phyloP scores from a whole-genome alignment of 2,888 invertebrate genomes.

The Lasius fuliginosus region DNA sequence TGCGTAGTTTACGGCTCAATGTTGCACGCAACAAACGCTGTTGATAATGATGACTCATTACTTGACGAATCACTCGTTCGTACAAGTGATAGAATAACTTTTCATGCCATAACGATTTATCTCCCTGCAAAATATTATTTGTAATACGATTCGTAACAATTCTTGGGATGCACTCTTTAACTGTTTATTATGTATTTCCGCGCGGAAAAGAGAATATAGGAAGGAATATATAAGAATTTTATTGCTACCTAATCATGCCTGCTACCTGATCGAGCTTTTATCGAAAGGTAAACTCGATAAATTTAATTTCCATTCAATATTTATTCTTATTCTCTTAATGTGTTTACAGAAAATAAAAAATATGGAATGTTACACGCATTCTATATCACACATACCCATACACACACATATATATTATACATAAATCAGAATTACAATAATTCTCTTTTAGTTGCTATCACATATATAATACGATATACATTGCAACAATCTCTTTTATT shows the following conservation, averaged over 20 bases:
- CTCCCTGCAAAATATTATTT: conserved; percentile 76
- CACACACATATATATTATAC: background rate
- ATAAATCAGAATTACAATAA: conserved; percentile 60
- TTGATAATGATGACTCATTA: conserved; percentile 74
- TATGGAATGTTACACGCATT: conserved; percentile 65
- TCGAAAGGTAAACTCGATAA: conserved; percentile 10
- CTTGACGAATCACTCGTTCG: conserved; percentile 28
- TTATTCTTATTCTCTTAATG: conserved; percentile 43
- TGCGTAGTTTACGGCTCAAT: conserved; percentile 91
- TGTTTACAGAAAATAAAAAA: conserved; percentile 60
- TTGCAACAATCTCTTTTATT: conserved; percentile 65
- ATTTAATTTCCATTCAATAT: conserved; percentile 41
- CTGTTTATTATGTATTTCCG: conserved; percentile 73
- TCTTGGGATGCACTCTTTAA: conserved; percentile 70
- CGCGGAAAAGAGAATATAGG: conserved; percentile 70
- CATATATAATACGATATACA: conserved; percentile 56
- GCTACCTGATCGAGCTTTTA: background rate
- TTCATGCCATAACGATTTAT: conserved; percentile 61
- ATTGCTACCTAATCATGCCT: background rate
- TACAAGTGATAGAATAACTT: conserved; percentile 68
- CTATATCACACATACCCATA: background rate
- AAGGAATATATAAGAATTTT: conserved; percentile 30
- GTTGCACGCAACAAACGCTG: conserved; percentile 85
- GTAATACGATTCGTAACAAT: conserved; percentile 78
- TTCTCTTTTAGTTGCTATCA: conserved; percentile 54